Conservation (phyloP, 2,113 vertebrate genomes). For the Lampris megalopsis region DNA sequence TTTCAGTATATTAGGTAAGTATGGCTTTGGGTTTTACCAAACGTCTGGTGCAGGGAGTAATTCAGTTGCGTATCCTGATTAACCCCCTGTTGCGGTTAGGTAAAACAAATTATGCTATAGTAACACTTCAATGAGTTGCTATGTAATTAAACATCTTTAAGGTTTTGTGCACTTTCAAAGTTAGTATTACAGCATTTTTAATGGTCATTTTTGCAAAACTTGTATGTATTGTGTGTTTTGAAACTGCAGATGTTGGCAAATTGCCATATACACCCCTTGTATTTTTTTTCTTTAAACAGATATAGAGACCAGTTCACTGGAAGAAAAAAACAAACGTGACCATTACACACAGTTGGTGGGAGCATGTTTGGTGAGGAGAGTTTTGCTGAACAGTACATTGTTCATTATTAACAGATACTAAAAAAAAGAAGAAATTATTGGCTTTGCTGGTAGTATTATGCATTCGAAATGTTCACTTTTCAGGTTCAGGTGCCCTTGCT, state of each 20-base stretch:
- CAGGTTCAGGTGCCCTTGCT: too few species aligned
- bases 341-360: slow-evolving; percentile 95
- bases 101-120: too few species aligned
- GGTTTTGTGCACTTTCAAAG: too few species aligned
- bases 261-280: background rate
- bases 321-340: slow-evolving; percentile 98
- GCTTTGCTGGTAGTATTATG: background rate
- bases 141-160: too few species aligned
- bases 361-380: slow-evolving; percentile 93
- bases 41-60: background rate
- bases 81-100: too few species aligned
- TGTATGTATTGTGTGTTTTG: background rate
- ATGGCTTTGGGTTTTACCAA: slow-evolving; percentile 11
- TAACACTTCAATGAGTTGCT: too few species aligned
- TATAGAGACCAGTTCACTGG: slow-evolving; percentile 95
- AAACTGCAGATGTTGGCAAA: background rate
- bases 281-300: slow-evolving; percentile 78
- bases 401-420: background rate
- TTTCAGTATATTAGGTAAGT: slow-evolving; percentile 95
- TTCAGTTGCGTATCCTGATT: too few species aligned
- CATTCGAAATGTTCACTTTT: background rate
- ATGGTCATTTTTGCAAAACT: too few species aligned
- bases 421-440: background rate
- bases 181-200: too few species aligned
- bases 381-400: background rate